phyloP scores from a whole-genome alignment of 2,888 invertebrate genomes.

The Choristoneura rosaceana region DNA sequence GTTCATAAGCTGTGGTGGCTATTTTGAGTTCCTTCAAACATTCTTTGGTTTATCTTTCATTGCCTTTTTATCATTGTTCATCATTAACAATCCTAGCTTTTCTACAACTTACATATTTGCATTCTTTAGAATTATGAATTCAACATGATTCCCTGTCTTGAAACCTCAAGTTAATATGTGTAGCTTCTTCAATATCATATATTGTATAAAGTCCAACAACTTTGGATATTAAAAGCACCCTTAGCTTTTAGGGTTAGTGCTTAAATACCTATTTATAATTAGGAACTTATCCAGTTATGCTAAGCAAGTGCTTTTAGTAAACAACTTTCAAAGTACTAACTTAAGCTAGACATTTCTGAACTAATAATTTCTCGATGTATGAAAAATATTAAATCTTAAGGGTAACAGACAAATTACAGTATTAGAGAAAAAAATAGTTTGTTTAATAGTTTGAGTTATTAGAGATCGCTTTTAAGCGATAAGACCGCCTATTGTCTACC shows the following conservation, averaged over 20 bases:
- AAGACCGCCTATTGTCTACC: too few relatives aligned
- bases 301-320: slow-evolving; percentile 16
- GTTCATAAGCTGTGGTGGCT: neutral
- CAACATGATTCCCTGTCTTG: too few relatives aligned
- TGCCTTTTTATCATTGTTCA: neutral
- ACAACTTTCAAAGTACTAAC: neutral
- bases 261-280: slow-evolving; percentile 21
- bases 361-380: neutral
- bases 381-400: too few relatives aligned
- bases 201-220: slow-evolving; percentile 40
- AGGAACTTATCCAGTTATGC: slow-evolving; percentile 13
- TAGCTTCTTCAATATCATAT: neutral
- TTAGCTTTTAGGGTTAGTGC: slow-evolving; percentile 33
- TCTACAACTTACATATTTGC: too few relatives aligned
- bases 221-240: slow-evolving; percentile 46
- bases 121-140: too few relatives aligned
- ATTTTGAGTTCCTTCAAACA: neutral
- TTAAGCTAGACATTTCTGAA: neutral
- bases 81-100: neutral
- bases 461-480: too few relatives aligned
- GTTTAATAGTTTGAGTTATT: too few relatives aligned
- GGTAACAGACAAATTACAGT: neutral
- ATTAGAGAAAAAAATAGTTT: too few relatives aligned
- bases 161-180: neutral
- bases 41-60: neutral